phyloP scores from a whole-genome alignment of 2,113 vertebrate species.

The Phylloscopus trochiloides region DNA sequence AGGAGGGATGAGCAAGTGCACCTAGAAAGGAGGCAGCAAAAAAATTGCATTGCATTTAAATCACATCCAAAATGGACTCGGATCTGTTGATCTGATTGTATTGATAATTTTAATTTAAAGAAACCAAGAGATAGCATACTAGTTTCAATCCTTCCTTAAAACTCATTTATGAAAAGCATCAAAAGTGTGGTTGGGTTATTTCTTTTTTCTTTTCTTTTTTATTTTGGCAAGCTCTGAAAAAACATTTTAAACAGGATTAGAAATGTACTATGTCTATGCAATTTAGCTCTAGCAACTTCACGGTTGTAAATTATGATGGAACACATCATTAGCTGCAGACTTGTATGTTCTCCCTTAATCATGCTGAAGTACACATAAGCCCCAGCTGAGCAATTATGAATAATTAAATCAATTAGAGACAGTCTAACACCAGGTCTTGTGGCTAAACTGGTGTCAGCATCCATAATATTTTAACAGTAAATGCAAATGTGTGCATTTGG shows the following conservation, averaged over 20 bases:
- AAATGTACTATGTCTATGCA: conserved; percentile 67
- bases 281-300: conserved; percentile 70
- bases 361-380: conserved; percentile 77
- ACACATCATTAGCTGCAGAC: conserved; percentile 78
- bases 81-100: neutral
- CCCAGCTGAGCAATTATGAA: conserved; percentile 91
- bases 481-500: conserved; percentile 74
- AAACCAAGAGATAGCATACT: neutral
- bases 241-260: conserved; percentile 61
- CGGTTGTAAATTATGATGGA: conserved; percentile 79
- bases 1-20: neutral
- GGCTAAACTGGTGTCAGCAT: conserved; percentile 77
- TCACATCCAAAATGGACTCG: neutral
- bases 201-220: neutral
- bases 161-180: neutral
- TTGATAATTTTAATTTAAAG: neutral
- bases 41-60: neutral
- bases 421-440: conserved; percentile 78
- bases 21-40: neutral
- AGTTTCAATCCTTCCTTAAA: neutral
- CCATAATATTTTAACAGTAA: conserved; percentile 89
- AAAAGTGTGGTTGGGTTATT: neutral
- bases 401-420: conserved; percentile 96
- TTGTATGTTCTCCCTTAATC: conserved; percentile 67
- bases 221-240: neutral